A percentile compares a stretch with the other conserved stretches of the same genome.
Conservation (phyloP, 2,113 vertebrate genomes). For the Oophaga pumilio region DNA sequence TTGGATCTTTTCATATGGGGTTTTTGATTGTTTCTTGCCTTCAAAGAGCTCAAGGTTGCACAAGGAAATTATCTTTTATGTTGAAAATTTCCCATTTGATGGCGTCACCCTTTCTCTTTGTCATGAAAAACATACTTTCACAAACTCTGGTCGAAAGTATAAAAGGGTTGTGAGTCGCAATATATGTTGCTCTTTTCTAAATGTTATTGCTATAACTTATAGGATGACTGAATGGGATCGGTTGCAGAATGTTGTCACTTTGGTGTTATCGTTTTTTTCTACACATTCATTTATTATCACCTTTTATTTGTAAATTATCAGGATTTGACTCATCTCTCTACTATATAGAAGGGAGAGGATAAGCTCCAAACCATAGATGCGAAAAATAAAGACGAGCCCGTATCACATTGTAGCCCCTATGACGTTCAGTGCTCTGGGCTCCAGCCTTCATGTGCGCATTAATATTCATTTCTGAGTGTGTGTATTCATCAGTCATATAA, state of each 20-base stretch:
- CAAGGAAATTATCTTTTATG: no score
- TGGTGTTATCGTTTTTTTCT: background rate
- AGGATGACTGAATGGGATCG: background rate
- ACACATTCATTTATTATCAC: background rate
- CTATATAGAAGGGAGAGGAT: background rate
- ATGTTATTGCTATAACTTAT: background rate
- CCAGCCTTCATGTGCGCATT: background rate
- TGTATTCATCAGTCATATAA: slow-evolving; percentile 47
- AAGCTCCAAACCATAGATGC: background rate
- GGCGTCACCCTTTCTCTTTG: no score
- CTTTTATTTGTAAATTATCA: background rate
- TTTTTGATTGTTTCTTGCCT: no score
- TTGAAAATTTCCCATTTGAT: no score
- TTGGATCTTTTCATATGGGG: background rate
- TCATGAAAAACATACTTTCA: no score
- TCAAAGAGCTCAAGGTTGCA: no score
- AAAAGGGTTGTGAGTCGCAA: no score
- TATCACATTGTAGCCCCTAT: background rate
- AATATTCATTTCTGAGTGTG: background rate
- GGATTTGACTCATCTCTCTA: background rate
- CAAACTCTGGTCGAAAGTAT: no score
- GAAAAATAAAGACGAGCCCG: background rate
- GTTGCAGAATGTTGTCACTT: background rate
- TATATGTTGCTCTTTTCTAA: no score
- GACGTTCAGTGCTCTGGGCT: background rate